phyloP scores from a whole-genome alignment of 1,140 invertebrate genomes.

The Atta texana region DNA sequence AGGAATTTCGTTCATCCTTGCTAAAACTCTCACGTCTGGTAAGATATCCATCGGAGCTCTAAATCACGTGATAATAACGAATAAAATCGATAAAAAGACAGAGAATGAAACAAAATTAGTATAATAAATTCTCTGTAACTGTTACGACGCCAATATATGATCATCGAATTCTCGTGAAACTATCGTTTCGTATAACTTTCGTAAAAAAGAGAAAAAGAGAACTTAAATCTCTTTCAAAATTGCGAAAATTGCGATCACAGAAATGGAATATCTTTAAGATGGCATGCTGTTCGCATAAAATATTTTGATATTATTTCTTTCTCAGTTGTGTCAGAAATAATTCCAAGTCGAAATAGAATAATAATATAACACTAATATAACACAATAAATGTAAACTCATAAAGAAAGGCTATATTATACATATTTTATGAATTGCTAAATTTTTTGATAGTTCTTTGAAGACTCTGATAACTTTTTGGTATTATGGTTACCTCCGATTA shows the following conservation, averaged over 20 bases:
- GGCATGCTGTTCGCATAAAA: background rate
- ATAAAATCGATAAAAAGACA: background rate
- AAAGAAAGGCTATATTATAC: background rate
- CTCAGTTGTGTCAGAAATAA: no score
- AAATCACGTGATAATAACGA: background rate
- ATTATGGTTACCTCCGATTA: background rate
- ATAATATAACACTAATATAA: background rate
- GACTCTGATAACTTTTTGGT: background rate
- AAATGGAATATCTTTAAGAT: slow-evolving; percentile 9
- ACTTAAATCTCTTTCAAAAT: background rate
- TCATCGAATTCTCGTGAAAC: background rate
- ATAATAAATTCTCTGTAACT: slow-evolving; percentile 8
- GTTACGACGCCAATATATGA: background rate
- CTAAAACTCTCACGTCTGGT: slow-evolving; percentile 18
- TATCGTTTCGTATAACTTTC: background rate
- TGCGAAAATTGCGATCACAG: background rate
- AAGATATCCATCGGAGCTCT: slow-evolving; percentile 30
- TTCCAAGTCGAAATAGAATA: background rate
- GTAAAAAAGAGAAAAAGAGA: background rate
- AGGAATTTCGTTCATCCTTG: background rate
- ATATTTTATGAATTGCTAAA: background rate
- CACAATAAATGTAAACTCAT: background rate
- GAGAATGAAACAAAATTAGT: slow-evolving; percentile 1
- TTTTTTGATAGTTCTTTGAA: background rate
- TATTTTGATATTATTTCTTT: slow-evolving; percentile 19